Evolutionary conservation across 2,797 vertebrate species (phyloP).

Genomic region (Gymnocypris eckloni): DNA sequence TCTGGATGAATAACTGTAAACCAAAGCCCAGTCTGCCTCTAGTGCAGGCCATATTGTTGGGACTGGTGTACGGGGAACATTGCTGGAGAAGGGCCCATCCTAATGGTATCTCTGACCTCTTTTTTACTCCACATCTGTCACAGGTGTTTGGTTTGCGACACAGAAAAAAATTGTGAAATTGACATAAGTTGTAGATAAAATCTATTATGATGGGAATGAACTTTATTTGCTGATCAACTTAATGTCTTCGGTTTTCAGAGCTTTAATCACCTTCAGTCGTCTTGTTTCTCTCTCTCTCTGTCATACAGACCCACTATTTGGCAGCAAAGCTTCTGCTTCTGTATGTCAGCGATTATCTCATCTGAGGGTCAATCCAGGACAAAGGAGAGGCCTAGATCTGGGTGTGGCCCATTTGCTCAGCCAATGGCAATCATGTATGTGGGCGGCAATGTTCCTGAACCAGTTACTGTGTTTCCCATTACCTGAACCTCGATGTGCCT

Average conservation of each 20-base stretch:
- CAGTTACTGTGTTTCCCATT: conserved; percentile 86
- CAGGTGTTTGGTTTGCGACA: background rate
- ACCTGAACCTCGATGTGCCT: conserved; percentile 80
- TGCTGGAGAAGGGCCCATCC: conserved; percentile 59
- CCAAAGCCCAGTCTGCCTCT: conserved; percentile 77
- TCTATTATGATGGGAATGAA: background rate
- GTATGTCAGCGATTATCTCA: conserved; percentile 64
- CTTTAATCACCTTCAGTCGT: background rate
- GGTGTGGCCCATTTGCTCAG: conserved; percentile 85
- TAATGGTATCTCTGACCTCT: conserved; percentile 39
- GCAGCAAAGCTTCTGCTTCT: conserved; percentile 64
- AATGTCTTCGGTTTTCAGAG: background rate
- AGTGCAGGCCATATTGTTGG: conserved; percentile 85
- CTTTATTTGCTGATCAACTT: background rate
- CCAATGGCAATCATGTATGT: conserved; percentile 96
- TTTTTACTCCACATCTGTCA: background rate
- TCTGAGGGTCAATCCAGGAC: conserved; percentile 66
- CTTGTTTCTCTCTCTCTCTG: conserved; percentile 10
- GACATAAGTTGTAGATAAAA: background rate
- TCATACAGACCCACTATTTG: conserved; percentile 61
- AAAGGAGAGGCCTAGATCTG: conserved; percentile 76
- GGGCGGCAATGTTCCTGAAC: conserved; percentile 87
- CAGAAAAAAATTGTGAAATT: background rate
- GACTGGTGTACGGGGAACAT: conserved; percentile 85
- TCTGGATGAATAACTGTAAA: conserved; percentile 81